A percentile compares a stretch with the other conserved stretches of the same genome.
Conservation (phyloP, 2,797 vertebrate genomes). For the Lophotriccus pileatus region DNA sequence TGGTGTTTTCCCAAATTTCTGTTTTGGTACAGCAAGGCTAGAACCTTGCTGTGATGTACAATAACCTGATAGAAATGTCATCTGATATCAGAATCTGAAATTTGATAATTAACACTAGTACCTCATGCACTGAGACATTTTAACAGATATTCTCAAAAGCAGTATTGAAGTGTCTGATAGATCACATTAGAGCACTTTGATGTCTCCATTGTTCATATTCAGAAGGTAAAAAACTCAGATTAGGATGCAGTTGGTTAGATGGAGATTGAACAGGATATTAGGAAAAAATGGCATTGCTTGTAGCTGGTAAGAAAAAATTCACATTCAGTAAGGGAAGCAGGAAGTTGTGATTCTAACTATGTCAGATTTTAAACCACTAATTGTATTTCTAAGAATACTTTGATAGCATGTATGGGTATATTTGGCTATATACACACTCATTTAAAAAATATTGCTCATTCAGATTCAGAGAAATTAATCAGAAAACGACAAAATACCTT, state of each 20-base stretch:
- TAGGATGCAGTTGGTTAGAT: not conserved
- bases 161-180: not conserved
- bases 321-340: not conserved
- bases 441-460: constrained; percentile 68
- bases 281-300: not conserved
- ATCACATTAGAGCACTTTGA: constrained; percentile 43
- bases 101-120: not conserved
- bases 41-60: not conserved
- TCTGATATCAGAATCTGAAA: constrained; percentile 28
- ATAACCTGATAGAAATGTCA: not conserved
- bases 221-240: not conserved
- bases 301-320: constrained; percentile 20
- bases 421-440: constrained; percentile 36
- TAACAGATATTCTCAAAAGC: constrained; percentile 1
- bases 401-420: not conserved
- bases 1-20: not conserved
- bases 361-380: constrained; percentile 56
- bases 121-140: not conserved
- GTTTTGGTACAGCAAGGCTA: not conserved
- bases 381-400: constrained; percentile 52
- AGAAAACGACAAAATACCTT: constrained; percentile 58
- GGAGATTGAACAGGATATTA: not conserved
- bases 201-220: constrained; percentile 27
- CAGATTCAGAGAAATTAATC: constrained; percentile 64
- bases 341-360: not conserved